Percentiles rank a stretch among this genome's conserved stretches.
These are phyloP conservation scores for Carpatolechia fugitivella DNA, from an alignment of 2,888 invertebrate species.

Conservation along the genomic window DNA sequence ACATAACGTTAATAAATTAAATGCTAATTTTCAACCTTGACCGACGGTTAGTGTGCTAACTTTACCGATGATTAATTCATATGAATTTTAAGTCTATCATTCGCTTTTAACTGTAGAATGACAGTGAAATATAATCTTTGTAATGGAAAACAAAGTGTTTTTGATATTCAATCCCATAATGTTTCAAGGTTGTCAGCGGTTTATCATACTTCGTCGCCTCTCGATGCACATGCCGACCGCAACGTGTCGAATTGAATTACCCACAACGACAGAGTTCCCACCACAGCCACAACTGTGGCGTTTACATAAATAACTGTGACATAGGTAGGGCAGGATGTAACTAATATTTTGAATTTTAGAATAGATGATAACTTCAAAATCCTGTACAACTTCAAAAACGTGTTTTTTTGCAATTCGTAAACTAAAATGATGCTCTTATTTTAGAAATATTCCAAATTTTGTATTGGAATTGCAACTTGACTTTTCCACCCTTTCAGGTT, in stretches of 20 bases:
- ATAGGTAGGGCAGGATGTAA: no score
- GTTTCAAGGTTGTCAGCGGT: not conserved
- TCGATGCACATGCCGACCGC: not conserved
- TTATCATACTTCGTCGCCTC: not conserved
- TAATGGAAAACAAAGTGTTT: not conserved
- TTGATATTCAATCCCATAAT: not conserved
- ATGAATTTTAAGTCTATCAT: not conserved
- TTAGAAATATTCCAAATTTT: no score
- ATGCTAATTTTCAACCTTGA: slow-evolving; percentile 56
- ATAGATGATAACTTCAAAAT: no score
- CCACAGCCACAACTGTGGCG: not conserved
- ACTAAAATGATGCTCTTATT: no score
- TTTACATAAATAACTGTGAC: no score
- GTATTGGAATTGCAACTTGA: no score
- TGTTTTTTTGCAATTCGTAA: no score
- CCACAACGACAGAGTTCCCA: not conserved
- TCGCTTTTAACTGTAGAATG: no score
- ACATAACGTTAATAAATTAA: slow-evolving; percentile 34
- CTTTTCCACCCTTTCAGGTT: no score
- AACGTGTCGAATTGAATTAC: not conserved
- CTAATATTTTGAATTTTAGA: no score
- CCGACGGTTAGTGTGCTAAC: slow-evolving; percentile 34
- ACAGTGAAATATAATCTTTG: not conserved
- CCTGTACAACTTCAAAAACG: no score
- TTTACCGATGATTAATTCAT: not conserved